phyloP scores from a whole-genome alignment of 2,113 vertebrate species.

The Orthonyx spaldingii region DNA sequence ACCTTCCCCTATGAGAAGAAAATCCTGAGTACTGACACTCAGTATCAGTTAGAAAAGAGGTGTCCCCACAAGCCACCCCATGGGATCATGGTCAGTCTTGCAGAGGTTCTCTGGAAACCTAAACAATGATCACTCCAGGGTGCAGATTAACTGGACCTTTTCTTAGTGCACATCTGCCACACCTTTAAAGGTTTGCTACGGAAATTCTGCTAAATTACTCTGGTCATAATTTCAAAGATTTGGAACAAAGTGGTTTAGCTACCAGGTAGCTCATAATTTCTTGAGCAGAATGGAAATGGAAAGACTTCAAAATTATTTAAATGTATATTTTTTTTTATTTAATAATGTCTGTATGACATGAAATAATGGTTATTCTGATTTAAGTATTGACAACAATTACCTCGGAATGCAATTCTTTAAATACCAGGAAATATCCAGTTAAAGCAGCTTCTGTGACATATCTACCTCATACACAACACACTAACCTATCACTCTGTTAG shows the following conservation, averaged over 20 bases:
- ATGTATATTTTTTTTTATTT: background rate
- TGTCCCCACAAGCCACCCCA: background rate
- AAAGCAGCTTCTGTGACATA: background rate
- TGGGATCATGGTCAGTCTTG: rapidly evolving
- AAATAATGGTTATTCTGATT: background rate
- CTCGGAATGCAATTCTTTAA: background rate
- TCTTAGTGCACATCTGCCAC: background rate
- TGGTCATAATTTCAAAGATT: background rate
- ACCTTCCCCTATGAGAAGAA: background rate
- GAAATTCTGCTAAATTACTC: background rate
- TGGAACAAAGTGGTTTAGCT: background rate
- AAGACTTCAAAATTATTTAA: background rate
- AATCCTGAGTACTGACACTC: background rate
- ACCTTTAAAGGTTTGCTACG: background rate
- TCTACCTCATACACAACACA: background rate
- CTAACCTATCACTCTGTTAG: background rate
- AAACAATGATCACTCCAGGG: background rate
- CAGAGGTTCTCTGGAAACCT: background rate
- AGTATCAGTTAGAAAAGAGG: background rate
- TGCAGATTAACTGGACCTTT: background rate
- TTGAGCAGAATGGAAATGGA: background rate
- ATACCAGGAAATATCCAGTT: background rate
- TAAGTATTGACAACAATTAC: background rate
- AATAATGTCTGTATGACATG: background rate
- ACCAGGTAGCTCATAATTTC: background rate